Conservation (phyloP, 2,888 invertebrate genomes). For the Abrostola triplasia region DNA sequence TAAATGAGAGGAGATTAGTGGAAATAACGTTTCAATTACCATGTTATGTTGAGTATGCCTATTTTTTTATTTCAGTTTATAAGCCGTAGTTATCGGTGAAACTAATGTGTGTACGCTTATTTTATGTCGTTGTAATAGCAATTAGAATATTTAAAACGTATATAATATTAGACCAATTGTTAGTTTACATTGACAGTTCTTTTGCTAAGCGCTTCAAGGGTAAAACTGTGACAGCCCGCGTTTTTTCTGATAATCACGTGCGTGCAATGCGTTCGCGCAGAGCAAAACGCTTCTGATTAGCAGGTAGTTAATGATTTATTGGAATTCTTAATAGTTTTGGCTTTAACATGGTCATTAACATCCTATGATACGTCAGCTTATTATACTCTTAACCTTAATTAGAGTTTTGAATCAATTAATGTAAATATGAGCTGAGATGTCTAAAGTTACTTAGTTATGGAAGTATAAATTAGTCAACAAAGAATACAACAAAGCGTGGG, state of each 20-base stretch:
- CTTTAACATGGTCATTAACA: conserved; percentile 4
- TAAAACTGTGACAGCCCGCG: conserved; percentile 51
- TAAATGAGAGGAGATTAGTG: conserved; percentile 76
- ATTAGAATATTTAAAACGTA: conserved; percentile 46
- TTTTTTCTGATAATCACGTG: conserved; percentile 73
- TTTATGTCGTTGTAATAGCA: conserved; percentile 43
- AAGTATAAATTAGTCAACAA: too few species aligned
- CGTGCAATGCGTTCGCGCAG: conserved; percentile 56
- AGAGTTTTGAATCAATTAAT: neutral
- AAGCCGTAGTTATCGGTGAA: conserved; percentile 58
- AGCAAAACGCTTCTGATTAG: conserved; percentile 26
- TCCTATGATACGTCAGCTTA: neutral
- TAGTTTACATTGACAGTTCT: conserved; percentile 32
- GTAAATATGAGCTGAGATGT: neutral
- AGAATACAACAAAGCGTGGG: too few species aligned
- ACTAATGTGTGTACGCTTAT: conserved; percentile 56
- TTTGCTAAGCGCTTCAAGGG: conserved; percentile 67
- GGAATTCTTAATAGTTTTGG: conserved; percentile 4
- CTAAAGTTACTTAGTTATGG: neutral
- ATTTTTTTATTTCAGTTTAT: conserved; percentile 62
- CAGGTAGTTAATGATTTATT: conserved; percentile 19
- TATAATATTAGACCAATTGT: conserved; percentile 29
- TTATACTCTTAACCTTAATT: neutral
- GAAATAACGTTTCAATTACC: conserved; percentile 77
- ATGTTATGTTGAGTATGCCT: conserved; percentile 66